Evolutionary conservation across 2,113 vertebrate genomes (phyloP).

Genomic region (Trachemys scripta): DNA sequence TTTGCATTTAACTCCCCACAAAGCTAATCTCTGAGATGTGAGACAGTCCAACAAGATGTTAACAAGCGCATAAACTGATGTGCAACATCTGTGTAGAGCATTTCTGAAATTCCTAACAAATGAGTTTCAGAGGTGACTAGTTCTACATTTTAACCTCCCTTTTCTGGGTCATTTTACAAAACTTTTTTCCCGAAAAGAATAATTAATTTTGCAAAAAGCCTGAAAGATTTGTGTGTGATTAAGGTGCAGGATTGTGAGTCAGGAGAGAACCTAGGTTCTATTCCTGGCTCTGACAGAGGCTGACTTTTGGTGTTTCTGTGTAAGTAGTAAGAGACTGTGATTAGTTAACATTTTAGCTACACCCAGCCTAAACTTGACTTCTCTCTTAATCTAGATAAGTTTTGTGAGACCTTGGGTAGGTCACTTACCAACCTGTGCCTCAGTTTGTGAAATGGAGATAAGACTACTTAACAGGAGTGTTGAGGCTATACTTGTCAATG

Average conservation of each 20-base stretch:
- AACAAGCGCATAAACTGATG: constrained; percentile 31
- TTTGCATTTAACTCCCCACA: constrained; percentile 7
- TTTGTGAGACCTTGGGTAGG: neutral
- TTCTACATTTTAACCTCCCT: neutral
- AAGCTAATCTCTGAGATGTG: constrained; percentile 36
- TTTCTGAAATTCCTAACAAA: constrained; percentile 73
- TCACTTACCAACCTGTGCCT: neutral
- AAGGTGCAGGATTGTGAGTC: neutral
- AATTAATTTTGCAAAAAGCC: neutral
- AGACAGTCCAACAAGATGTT: neutral
- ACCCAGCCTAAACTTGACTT: neutral
- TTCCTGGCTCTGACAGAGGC: neutral
- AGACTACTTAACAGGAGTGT: neutral
- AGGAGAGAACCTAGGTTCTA: neutral
- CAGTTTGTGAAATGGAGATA: neutral
- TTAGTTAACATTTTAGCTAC: neutral
- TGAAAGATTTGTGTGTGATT: neutral
- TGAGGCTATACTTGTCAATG: neutral
- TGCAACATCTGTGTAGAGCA: constrained; percentile 40
- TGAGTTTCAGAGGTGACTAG: constrained; percentile 59
- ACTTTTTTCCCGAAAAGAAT: neutral
- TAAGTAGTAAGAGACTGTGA: neutral
- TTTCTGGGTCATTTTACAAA: constrained; percentile 24
- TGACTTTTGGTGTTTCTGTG: neutral
- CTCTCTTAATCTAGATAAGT: neutral